A percentile compares a stretch with the other conserved stretches of the same genome.
Conservation (phyloP, 2,797 vertebrate genomes). For the Scarus forsteni region DNA sequence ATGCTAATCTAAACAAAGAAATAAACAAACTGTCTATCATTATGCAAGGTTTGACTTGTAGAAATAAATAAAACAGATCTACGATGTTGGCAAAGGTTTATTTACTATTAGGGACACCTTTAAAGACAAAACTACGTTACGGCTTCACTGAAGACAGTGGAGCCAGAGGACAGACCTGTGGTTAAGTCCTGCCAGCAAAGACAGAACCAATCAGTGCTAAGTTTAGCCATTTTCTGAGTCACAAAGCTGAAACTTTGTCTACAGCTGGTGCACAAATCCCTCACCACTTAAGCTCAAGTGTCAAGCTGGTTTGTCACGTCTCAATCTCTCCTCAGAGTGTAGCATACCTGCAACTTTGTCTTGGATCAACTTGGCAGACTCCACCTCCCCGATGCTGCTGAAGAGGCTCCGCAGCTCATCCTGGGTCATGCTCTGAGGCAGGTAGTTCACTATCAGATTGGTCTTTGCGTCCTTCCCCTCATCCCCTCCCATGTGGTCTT, state of each 20-base stretch:
- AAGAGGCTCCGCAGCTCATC: conserved; percentile 97
- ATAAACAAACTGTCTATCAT: conserved; percentile 67
- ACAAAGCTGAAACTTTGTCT: conserved; percentile 29
- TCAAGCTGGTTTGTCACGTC: conserved; percentile 21
- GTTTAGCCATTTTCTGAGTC: conserved; percentile 3
- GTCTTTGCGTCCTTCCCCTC: conserved; percentile 96
- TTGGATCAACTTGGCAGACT: conserved; percentile 97
- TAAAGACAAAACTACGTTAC: conserved; percentile 34
- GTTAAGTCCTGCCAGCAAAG: conserved; percentile 14
- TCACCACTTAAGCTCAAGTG: conserved; percentile 28
- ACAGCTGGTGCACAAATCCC: conserved; percentile 29
- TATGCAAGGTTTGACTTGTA: conserved; percentile 51
- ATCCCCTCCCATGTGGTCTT: conserved; percentile 97
- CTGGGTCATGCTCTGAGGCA: conserved; percentile 99
- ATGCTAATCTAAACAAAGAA: conserved; percentile 73
- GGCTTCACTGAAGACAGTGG: conserved; percentile 17
- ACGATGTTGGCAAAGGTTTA: conserved; percentile 39
- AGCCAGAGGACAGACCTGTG: conserved; percentile 22
- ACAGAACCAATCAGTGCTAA: conserved; percentile 1
- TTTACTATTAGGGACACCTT: conserved; percentile 23
- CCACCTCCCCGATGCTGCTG: conserved; percentile 97
- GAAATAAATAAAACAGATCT: conserved; percentile 59
- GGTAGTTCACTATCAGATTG: conserved; percentile 98
- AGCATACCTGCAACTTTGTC: conserved; percentile 97
- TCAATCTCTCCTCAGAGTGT: conserved; percentile 20